Evolutionary conservation across 2,113 vertebrate genomes (phyloP), one percentile per base, ranked within the genome.

Genomic region (Vulpes vulpes): DNA sequence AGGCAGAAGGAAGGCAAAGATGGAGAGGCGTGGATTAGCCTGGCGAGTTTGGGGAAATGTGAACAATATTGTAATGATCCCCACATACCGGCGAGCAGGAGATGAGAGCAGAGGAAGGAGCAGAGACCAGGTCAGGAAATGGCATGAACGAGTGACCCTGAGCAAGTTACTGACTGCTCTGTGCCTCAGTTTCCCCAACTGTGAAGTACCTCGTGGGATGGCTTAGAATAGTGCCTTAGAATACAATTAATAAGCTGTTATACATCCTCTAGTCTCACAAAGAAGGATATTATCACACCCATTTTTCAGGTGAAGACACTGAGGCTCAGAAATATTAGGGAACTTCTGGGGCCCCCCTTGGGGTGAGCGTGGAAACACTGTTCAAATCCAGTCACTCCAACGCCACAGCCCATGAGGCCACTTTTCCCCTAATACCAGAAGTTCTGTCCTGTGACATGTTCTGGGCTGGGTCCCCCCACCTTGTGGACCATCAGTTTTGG

Each of bases 291-390:
- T 35, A 3, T 15, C 57, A 14, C 9, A 3, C 59, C 86, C 73
- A 65, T 55, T 79, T 96, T 67, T 80, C 83, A 65, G 59, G 16
- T 64, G 35, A 57, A 76, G n/a, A 95, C 92, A 51, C 30, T 6
- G 79, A 96, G 81, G 67, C 55, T 88, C 16, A 11, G 80, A 22
- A 38, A 49, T 19, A 5, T 20, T 76, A 43, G 51, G 73, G 32
- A 49, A 49, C 23, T 62, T 74, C 14, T 1, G n/a, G 53, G 55
- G 22, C 51, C 59, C 64, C 64, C 81, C 53, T 32, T 49, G 92
- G 11, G 27, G 6, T 22, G 1, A 60, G 17, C 11, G 2, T 1
- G 11, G 35, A 94, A 64, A 89, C 3, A 30, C 51, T 2, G 6
- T 19, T 84, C 35, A 16, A 38, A 16, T 59, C 32, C 8, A n/a